phyloP scores from a whole-genome alignment of 2,113 vertebrate genomes.

The Brachyistius frenatus region DNA sequence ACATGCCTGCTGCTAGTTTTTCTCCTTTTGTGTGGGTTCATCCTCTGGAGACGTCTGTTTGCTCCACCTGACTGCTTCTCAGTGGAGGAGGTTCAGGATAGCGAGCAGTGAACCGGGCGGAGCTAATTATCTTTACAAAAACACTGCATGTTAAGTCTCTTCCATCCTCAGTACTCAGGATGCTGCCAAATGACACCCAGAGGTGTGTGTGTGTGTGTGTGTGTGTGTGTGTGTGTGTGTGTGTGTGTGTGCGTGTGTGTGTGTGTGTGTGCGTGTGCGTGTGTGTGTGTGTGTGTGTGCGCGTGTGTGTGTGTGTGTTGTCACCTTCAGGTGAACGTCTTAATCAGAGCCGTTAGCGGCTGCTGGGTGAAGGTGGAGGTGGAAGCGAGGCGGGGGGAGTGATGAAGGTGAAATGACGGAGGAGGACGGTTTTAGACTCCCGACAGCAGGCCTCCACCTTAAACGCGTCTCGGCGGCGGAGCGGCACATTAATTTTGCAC shows the following conservation, averaged over 20 bases:
- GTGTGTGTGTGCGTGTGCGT: not conserved
- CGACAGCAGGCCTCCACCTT: slow-evolving; percentile 39
- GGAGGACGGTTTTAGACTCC: slow-evolving; percentile 37
- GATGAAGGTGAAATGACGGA: slow-evolving; percentile 24
- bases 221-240: not conserved
- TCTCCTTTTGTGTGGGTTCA: not conserved
- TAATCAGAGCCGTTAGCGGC: slow-evolving; percentile 24
- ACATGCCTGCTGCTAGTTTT: too few species aligned
- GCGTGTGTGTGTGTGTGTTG: not conserved
- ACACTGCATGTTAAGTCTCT: slow-evolving; percentile 5
- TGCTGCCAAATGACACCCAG: not conserved
- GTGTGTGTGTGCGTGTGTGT: not conserved
- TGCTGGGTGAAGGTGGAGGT: not conserved
- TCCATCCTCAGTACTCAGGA: slow-evolving; percentile 10
- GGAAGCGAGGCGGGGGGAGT: not conserved
- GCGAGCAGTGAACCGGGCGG: not conserved
- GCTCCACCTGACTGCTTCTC: not conserved
- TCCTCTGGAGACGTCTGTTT: slow-evolving; percentile 7
- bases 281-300: not conserved
- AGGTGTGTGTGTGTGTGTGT: not conserved
- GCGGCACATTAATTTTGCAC: slow-evolving; percentile 44
- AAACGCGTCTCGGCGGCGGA: slow-evolving; percentile 12
- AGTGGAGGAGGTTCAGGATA: not conserved
- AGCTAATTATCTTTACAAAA: slow-evolving; percentile 34
- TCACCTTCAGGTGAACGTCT: not conserved